Percentiles rank a stretch among this genome's conserved stretches.
These are phyloP conservation scores for Eristalis arbustorum DNA, from an alignment of 2,888 invertebrate genomes.

Conservation along the genomic window DNA sequence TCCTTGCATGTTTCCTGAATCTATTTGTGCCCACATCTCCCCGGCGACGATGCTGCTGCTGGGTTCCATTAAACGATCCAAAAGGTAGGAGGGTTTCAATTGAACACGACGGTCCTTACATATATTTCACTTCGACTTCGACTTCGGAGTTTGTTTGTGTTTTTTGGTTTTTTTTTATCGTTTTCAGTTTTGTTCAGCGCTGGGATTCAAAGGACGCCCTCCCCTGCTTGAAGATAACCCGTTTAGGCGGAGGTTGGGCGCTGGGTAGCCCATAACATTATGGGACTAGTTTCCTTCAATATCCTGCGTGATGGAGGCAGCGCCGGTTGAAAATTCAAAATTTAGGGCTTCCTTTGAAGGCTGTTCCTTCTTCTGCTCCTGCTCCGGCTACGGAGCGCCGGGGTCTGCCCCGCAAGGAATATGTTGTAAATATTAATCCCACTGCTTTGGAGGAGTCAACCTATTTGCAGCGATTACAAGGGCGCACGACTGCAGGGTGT, in stretches of 20 bases:
- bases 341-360: slow-evolving; percentile 54
- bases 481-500: slow-evolving; percentile 30
- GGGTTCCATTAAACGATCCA: slow-evolving; percentile 51
- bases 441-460: slow-evolving; percentile 52
- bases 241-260: slow-evolving; percentile 26
- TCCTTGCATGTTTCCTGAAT: slow-evolving; percentile 33
- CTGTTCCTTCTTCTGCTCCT: no score
- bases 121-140: not conserved
- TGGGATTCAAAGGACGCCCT: slow-evolving; percentile 21
- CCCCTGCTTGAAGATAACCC: slow-evolving; percentile 32
- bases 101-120: slow-evolving; percentile 1
- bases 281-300: slow-evolving; percentile 64
- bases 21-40: slow-evolving; percentile 33
- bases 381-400: not conserved
- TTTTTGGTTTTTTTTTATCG: not conserved
- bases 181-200: slow-evolving; percentile 4
- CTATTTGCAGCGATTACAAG: slow-evolving; percentile 54
- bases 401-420: slow-evolving; percentile 12
- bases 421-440: slow-evolving; percentile 56
- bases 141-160: not conserved
- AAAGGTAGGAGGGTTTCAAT: not conserved
- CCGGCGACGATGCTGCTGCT: not conserved
- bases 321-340: slow-evolving; percentile 48
- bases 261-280: slow-evolving; percentile 56
- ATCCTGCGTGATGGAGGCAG: slow-evolving; percentile 39